Evolutionary conservation across 2,797 vertebrate genomes (phyloP).

Genomic region (Microctenopoma steveboyesi): DNA sequence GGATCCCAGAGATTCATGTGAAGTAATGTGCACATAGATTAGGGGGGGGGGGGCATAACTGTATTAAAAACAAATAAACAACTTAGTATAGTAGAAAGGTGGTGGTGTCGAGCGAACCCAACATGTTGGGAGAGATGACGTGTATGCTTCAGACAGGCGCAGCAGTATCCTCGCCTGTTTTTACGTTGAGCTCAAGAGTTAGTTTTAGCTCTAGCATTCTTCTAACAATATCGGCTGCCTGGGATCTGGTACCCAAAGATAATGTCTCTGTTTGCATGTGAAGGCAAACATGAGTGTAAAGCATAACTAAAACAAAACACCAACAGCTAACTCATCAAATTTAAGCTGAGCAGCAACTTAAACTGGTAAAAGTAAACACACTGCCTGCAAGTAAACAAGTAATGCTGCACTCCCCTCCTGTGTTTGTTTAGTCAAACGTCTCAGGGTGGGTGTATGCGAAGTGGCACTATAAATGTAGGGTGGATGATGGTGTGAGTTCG

Average conservation of each 20-base stretch:
- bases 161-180: conserved; percentile 5
- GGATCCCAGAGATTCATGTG: conserved; percentile 26
- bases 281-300: background rate
- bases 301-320: background rate
- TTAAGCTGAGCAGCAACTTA: conserved; percentile 17
- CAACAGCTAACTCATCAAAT: background rate
- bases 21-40: background rate
- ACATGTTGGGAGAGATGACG: background rate
- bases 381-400: background rate
- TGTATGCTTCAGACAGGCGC: conserved; percentile 8
- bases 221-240: conserved; percentile 49
- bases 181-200: conserved; percentile 31
- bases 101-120: background rate
- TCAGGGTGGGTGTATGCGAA: conserved; percentile 36
- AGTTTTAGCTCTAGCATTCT: conserved; percentile 20
- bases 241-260: conserved; percentile 35
- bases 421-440: background rate
- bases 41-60: background rate
- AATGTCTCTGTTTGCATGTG: background rate
- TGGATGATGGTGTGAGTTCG: conserved; percentile 33
- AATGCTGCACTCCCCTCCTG: background rate
- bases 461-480: conserved; percentile 23
- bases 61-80: background rate
- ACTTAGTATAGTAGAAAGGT: too few relatives aligned
- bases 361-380: background rate